Evolutionary conservation across 2,113 vertebrate species (phyloP), one percentile per base, ranked within the genome.

Genomic region (Tragelaphus imberbis): DNA sequence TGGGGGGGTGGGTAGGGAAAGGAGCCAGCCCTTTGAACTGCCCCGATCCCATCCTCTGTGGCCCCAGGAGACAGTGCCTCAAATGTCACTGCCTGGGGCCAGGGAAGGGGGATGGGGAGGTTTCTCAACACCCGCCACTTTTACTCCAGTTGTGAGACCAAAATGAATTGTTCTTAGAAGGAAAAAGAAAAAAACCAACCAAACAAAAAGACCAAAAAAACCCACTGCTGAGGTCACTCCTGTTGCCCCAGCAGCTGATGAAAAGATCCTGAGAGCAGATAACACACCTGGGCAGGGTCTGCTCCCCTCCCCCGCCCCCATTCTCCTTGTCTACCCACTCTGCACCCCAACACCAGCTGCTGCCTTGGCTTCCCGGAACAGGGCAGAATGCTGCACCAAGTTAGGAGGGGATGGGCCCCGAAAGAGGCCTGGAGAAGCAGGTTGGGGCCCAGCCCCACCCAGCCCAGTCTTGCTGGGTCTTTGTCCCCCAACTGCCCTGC

Each of bases 121-220:
- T 53, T 89, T 86, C 95, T 77, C 14, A 84, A 75, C 16, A 40
- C 56, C 15, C 17, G 51, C 56, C 49, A 88, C 86, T 84, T 97
- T 94, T 56, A 84, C 61, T 93, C 93, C 61, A 91, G 81, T 58
- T 59, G 59, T 80, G 53, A 92, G 91, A 90, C 19, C 58, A 21
- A 91, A 96, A 95, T 27, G 21, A 97, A 94, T 47, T 56, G 51
- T 94, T 96, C 71, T 96, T 89, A 95, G 94, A 92, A 93, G 77
- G 77, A 94, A 88, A 94, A 88, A 75, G 21, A 33, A 85, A 91
- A 30, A 77, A 81, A 21, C 11, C 47, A 80, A 51, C 15, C 13
- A 59, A 51, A 71, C 75, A 82, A 71, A 56, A 59, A 93, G 30
- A 75, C 75, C 27, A 28, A 65, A 58, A 71, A 40, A 56, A 5